Evolutionary conservation across 2,888 invertebrate species (phyloP), one percentile per base, ranked within the genome.

Genomic region (Acleris emargana): DNA sequence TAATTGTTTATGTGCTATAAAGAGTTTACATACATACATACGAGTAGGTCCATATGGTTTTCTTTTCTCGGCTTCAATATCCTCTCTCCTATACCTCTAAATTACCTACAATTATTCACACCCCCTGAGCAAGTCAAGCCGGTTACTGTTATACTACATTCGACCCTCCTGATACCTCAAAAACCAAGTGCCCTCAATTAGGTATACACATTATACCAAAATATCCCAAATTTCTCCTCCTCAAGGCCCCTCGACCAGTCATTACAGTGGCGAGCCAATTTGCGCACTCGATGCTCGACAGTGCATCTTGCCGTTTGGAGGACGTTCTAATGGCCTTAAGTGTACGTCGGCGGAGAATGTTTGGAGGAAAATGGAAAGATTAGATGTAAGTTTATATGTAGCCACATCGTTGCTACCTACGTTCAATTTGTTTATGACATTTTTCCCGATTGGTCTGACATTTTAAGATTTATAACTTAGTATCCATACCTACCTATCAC

Each of bases 241-340:
- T n/a, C 28, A 7, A 22, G 28, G n/a, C 43, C 57, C 57, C 57
- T 57, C 11, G 57, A 43, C 57, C 57, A 45, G 45, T 17, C 45
- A 57, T 45, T 57, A 57, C 57, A 45, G 45, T 57, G 17, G 55
- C 45, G 45, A 57, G 57, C 57, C 57, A 57, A 57, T 57, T 57
- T 57, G 57, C 16, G 51, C 51, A 51, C 51, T 51, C 49, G 20
- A 49, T 49, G 49, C 22, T 49, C 51, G 45, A 18, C 42, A 16
- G 32, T 18, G 55, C 43, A 38, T 55, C 43, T 55, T 55, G 42
- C 54, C 51, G 51, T 51, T 25, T 54, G 17, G 57, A 43, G 57
- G 43, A 45, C 43, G 25, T 45, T 57, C 16, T 57, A 57, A 57
- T 57, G 57, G 57, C 57, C 45, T 57, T 43, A 25, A 57, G 57